Evolutionary conservation across 2,797 vertebrate species (phyloP).

Genomic region (Adrianichthys oophorus): DNA sequence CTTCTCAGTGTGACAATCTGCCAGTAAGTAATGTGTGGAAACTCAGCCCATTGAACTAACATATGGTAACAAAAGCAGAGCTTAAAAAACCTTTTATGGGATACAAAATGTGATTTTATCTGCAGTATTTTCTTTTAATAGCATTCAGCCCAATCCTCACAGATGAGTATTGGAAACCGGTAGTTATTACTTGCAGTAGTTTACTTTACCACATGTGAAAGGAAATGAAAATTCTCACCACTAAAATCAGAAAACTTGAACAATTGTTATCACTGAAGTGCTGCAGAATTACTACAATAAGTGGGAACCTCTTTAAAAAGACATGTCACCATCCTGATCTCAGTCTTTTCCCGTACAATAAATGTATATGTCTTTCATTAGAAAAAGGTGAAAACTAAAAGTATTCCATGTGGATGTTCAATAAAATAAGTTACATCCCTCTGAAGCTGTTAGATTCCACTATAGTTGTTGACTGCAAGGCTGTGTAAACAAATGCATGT

Average conservation of each 20-base stretch:
- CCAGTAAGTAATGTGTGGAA: constrained; percentile 23
- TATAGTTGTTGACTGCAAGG: no score
- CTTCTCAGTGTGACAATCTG: constrained; percentile 37
- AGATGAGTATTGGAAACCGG: constrained; percentile 15
- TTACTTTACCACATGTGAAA: constrained; percentile 3
- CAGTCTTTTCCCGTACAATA: no score
- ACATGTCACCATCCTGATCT: no score
- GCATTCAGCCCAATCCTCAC: constrained; percentile 35
- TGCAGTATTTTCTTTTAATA: constrained; percentile 34
- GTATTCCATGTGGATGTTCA: no score
- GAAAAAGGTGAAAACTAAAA: no score
- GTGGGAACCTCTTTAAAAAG: no score
- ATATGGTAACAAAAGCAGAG: constrained; percentile 25
- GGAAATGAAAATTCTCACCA: constrained; percentile 14
- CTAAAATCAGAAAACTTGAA: not conserved
- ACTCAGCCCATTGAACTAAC: constrained; percentile 23
- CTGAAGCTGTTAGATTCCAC: no score
- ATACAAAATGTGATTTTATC: constrained; percentile 10
- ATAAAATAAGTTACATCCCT: no score
- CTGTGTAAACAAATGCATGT: no score
- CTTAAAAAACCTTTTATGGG: constrained; percentile 16
- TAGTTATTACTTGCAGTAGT: constrained; percentile 14
- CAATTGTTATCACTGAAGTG: not conserved
- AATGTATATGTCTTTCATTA: no score
- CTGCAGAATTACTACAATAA: not conserved